Conservation (phyloP, 2,888 invertebrate species). For the Saturnia japonica region DNA sequence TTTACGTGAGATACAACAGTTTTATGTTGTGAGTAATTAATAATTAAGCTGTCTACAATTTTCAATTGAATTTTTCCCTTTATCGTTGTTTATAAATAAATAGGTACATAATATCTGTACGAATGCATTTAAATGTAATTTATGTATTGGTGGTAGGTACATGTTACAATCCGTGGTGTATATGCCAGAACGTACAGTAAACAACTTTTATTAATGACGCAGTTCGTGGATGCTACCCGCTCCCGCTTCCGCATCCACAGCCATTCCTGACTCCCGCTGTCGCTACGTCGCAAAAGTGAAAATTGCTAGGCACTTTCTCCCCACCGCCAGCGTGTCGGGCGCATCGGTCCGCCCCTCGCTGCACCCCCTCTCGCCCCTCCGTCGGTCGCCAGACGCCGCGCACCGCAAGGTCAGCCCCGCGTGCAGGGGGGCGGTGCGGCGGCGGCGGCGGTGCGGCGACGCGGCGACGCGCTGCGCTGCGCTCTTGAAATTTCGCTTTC, state of each 20-base stretch:
- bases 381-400: conserved; percentile 53
- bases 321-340: conserved; percentile 57
- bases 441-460: conserved; percentile 36
- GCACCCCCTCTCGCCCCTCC: conserved; percentile 57
- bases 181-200: conserved; percentile 1
- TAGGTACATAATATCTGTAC: not conserved
- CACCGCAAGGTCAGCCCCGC: conserved; percentile 69
- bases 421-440: conserved; percentile 67
- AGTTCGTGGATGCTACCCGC: conserved; percentile 22
- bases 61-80: not conserved
- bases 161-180: not conserved
- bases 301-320: conserved; percentile 80
- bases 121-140: not conserved
- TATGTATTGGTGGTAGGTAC: not conserved
- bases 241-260: conserved; percentile 34
- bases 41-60: too few species aligned
- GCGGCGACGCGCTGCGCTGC: conserved; percentile 74
- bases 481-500: conserved; percentile 88
- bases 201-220: conserved; percentile 11
- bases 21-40: too few species aligned
- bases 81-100: not conserved
- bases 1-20: too few species aligned
- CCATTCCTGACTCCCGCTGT: conserved; percentile 57
- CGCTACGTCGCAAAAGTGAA: conserved; percentile 76
- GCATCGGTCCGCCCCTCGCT: conserved; percentile 63